Evolutionary conservation across 2,888 invertebrate genomes (phyloP).

Genomic region (Macroteleia sp.): DNA sequence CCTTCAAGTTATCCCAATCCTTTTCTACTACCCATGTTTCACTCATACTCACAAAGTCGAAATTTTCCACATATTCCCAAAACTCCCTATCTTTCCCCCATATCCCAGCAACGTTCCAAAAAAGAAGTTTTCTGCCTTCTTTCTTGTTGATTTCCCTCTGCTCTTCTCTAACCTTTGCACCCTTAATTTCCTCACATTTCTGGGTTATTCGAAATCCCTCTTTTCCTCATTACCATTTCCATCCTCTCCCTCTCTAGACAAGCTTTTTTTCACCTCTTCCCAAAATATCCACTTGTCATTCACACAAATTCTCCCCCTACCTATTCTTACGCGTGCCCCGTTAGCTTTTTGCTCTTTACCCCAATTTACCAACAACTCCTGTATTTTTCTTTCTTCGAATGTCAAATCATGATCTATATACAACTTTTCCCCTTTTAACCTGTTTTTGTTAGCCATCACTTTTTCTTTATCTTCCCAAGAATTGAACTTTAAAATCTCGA

Average conservation of each 20-base stretch:
- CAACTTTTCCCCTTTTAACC: constrained; percentile 10
- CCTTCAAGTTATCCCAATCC: constrained; percentile 23
- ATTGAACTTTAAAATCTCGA: no score
- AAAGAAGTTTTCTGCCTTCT: constrained; percentile 8
- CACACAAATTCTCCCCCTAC: neutral
- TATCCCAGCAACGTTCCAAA: constrained; percentile 60
- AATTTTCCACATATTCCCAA: constrained; percentile 7
- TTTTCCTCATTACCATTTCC: neutral
- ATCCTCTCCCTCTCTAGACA: neutral
- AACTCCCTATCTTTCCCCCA: constrained; percentile 36
- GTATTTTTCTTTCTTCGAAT: constrained; percentile 21
- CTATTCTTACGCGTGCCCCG: neutral
- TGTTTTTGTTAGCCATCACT: constrained; percentile 8
- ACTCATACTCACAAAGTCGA: constrained; percentile 53
- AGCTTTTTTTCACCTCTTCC: neutral
- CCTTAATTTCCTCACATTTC: neutral
- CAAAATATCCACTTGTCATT: neutral
- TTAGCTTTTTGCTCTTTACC: constrained; percentile 8
- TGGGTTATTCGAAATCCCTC: neutral
- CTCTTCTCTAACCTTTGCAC: neutral
- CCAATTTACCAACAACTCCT: constrained; percentile 12
- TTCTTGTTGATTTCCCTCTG: neutral
- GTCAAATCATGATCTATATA: constrained; percentile 29
- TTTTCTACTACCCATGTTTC: constrained; percentile 62
- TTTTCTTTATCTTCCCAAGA: neutral